A percentile compares a stretch with the other conserved stretches of the same genome.
These are phyloP conservation scores for Dicyrtomina minuta DNA, from an alignment of 2,888 invertebrate genomes.

Conservation along the genomic window DNA sequence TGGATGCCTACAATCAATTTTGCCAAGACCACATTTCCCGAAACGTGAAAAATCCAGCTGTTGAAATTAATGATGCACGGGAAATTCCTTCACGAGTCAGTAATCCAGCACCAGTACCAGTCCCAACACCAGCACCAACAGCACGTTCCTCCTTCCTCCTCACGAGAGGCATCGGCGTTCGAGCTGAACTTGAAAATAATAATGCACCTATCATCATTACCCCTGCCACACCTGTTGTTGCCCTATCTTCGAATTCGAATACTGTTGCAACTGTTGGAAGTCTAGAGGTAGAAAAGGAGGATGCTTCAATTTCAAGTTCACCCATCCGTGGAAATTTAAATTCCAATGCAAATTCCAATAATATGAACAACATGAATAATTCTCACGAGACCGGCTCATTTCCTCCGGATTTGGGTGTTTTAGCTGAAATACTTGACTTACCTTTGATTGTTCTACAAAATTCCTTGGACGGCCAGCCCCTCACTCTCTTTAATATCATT, in stretches of 20 bases:
- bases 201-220: too few relatives aligned
- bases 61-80: background rate
- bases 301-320: background rate
- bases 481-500: constrained; percentile 26
- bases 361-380: too few relatives aligned
- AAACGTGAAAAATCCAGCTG: background rate
- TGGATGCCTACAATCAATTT: background rate
- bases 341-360: too few relatives aligned
- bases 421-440: constrained; percentile 29
- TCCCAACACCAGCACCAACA: background rate
- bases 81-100: background rate
- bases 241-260: too few relatives aligned
- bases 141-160: background rate
- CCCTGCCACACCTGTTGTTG: too few relatives aligned
- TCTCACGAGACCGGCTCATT: constrained; percentile 16
- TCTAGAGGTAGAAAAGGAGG: too few relatives aligned
- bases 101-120: background rate
- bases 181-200: too few relatives aligned
- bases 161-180: background rate
- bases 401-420: constrained; percentile 12
- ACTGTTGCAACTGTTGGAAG: too few relatives aligned
- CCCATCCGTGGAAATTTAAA: background rate
- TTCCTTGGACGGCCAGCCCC: constrained; percentile 25
- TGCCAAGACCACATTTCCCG: background rate
- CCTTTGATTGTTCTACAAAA: constrained; percentile 23